phyloP scores from a whole-genome alignment of 2,113 vertebrate species.

The Sceloporus tristichus region DNA sequence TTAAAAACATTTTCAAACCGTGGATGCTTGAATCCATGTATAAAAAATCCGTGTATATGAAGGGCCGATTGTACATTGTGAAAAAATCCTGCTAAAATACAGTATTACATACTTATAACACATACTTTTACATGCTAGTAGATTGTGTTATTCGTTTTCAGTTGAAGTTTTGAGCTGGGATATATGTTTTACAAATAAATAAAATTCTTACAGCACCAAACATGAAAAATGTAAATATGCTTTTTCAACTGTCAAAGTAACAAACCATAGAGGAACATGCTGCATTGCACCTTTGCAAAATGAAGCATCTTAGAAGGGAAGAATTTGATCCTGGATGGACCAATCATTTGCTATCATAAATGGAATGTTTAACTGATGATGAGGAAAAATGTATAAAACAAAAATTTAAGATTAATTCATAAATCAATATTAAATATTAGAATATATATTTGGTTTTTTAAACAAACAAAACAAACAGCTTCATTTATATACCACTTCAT shows the following conservation, averaged over 20 bases:
- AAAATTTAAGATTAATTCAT: background rate
- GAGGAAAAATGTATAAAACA: background rate
- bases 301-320: background rate
- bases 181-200: background rate
- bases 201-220: background rate
- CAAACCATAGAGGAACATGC: background rate
- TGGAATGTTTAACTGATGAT: background rate
- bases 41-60: background rate
- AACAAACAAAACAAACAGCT: too few species aligned
- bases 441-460: background rate
- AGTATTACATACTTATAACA: too few species aligned
- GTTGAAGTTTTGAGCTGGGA: background rate
- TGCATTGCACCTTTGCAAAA: background rate
- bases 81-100: background rate
- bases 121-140: background rate
- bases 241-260: background rate
- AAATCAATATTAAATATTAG: background rate
- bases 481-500: too few species aligned
- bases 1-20: too few species aligned
- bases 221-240: background rate
- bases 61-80: too few species aligned
- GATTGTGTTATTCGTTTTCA: background rate
- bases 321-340: background rate
- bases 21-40: too few species aligned
- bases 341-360: background rate